These are phyloP conservation scores for Tachina fera DNA, from an alignment of 2,888 invertebrate genomes.

Conservation along the genomic window DNA sequence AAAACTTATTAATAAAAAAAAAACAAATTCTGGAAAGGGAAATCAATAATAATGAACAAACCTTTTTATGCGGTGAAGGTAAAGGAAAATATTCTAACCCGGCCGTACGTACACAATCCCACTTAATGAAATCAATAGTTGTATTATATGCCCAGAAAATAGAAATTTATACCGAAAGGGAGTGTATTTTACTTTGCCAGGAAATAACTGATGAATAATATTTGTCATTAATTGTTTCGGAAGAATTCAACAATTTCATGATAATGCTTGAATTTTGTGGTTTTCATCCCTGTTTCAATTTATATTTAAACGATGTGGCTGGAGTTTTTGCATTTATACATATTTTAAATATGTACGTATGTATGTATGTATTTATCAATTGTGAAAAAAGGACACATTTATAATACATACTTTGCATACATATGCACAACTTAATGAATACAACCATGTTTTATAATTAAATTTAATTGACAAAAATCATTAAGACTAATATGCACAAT, in stretches of 20 bases:
- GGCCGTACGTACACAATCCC: not conserved
- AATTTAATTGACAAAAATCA: conserved; percentile 69
- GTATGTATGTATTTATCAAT: not conserved
- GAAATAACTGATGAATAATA: not conserved
- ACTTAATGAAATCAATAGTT: conserved; percentile 8
- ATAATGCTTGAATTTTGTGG: conserved; percentile 30
- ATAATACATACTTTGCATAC: not conserved
- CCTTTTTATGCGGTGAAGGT: not conserved
- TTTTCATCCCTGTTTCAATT: conserved; percentile 9
- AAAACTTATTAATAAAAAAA: not conserved
- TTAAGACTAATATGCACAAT: conserved; percentile 56
- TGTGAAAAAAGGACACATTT: not conserved
- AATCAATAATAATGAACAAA: too few relatives aligned
- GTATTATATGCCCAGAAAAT: not conserved
- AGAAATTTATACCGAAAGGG: not conserved
- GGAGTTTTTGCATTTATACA: not conserved
- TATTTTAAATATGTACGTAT: not conserved
- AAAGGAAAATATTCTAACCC: not conserved
- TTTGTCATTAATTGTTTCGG: not conserved
- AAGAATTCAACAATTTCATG: conserved; percentile 6
- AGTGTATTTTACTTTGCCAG: not conserved
- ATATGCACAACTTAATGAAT: conserved; percentile 50
- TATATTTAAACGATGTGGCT: not conserved
- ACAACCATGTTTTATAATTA: conserved; percentile 65
- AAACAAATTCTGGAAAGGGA: too few relatives aligned